These are phyloP conservation scores for Allolobophora icterica DNA, from an alignment of 2,888 invertebrate species.

Conservation along the genomic window DNA sequence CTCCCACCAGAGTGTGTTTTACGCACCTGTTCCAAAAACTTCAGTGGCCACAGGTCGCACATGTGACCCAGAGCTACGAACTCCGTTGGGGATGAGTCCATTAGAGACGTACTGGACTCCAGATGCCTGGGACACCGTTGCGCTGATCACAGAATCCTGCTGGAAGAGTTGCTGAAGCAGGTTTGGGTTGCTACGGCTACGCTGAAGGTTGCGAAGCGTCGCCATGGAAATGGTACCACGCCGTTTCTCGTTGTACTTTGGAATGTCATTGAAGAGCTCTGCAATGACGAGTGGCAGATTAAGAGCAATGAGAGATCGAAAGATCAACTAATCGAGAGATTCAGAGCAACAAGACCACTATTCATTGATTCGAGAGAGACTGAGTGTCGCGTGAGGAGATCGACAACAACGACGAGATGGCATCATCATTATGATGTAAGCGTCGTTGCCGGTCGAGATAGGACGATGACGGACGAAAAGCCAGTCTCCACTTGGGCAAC, in stretches of 20 bases:
- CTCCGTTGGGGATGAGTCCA: constrained; percentile 29
- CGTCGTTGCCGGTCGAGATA: no score
- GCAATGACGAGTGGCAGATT: constrained; percentile 59
- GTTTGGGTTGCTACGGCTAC: constrained; percentile 69
- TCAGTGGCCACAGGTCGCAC: background rate
- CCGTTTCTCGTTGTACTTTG: constrained; percentile 92
- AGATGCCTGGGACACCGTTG: background rate
- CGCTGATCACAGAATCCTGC: background rate
- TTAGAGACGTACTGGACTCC: constrained; percentile 24
- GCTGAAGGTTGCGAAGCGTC: constrained; percentile 61
- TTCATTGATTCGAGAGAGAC: no score
- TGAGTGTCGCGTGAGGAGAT: no score
- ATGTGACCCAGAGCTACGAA: background rate
- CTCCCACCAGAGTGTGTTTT: no score
- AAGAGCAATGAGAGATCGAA: background rate
- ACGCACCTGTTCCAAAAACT: background rate
- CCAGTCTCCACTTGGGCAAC: no score
- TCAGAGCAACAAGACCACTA: background rate
- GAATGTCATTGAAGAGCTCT: constrained; percentile 97
- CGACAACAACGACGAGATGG: no score
- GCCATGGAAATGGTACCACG: constrained; percentile 55
- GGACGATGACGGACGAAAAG: no score
- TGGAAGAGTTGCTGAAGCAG: constrained; percentile 61
- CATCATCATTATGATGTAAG: no score
- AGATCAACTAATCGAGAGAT: background rate